Evolutionary conservation across 2,888 invertebrate species (phyloP).

Genomic region (Euplexia lucipara): DNA sequence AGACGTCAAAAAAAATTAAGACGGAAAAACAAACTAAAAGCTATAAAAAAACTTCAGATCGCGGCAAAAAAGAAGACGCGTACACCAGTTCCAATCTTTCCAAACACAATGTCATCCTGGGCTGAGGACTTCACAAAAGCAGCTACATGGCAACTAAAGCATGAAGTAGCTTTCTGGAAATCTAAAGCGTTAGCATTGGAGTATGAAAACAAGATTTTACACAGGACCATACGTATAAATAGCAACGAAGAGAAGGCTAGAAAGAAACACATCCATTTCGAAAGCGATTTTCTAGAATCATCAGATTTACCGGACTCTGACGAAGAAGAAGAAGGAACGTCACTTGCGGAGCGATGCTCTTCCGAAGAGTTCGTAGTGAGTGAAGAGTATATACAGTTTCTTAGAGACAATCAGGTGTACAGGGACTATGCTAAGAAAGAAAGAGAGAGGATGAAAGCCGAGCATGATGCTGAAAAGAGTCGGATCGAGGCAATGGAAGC

Average conservation of each 20-base stretch:
- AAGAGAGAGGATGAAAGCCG: constrained; percentile 72
- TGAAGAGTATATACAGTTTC: constrained; percentile 92
- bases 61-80: constrained; percentile 59
- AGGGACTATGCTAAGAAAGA: constrained; percentile 81
- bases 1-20: constrained; percentile 68
- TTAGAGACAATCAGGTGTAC: constrained; percentile 91
- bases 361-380: constrained; percentile 88
- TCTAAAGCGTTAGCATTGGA: constrained; percentile 90
- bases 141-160: constrained; percentile 89
- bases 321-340: constrained; percentile 56
- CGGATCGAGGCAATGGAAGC: constrained; percentile 58
- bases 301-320: constrained; percentile 17
- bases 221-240: constrained; percentile 85
- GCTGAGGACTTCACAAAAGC: constrained; percentile 82
- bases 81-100: constrained; percentile 47
- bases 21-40: constrained; percentile 70
- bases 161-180: constrained; percentile 92
- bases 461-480: constrained; percentile 63
- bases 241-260: not conserved
- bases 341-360: constrained; percentile 56
- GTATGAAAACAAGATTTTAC: constrained; percentile 90
- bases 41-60: constrained; percentile 57
- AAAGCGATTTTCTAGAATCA: not conserved
- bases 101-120: constrained; percentile 82
- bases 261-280: not conserved